Evolutionary conservation across 2,113 vertebrate genomes (phyloP), one percentile per base, ranked within the genome.

Genomic region (Gila orcuttii): DNA sequence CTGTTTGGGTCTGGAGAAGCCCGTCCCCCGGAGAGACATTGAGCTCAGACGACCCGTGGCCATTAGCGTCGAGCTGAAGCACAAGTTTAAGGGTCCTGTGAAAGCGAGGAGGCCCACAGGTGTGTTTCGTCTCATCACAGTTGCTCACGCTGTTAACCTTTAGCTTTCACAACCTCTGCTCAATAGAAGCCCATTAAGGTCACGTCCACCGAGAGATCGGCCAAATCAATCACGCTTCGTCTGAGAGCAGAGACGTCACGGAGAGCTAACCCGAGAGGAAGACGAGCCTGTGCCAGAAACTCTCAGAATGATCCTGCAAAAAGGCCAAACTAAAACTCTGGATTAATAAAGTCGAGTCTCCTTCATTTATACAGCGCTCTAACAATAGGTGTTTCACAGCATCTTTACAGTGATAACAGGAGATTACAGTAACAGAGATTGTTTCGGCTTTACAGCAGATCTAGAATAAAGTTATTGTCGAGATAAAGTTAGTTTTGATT

Each of bases 81-180:
- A 64, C 59, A 78, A 85, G 74, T 66, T 76, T 33, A 77, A 79
- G 78, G 21, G 33, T 78, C 60, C 25, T 21, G 33, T 55, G 59
- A 62, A 74, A n/a, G 52, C 84, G 33, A 39, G 66, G 47, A n/a
- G 45, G 23, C 55, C 42, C 50, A 55, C 86, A 89, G 89, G 57
- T 83, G 79, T 79, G 9, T 45, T 59, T 52, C 60, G 83, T 87
- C 86, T 80, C 52, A 23, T 50, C 57, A 19, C 73, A 47, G 21
- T 19, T 68, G 69, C 45, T 47, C 47, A 19, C 15, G 10, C 68
- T 80, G 68, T 86, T 90, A 84, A 90, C 88, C 88, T 91, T 79
- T 74, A 75, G 76, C 87, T 73, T 31, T 82, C 52, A 50, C 55
- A 68, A 85, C 69, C 52, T 31, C 10, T 19, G 23, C 31, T 64